Base-by-base conservation (phyloP, 2,888 invertebrate species). In the Electrophaes corylata region DNA sequence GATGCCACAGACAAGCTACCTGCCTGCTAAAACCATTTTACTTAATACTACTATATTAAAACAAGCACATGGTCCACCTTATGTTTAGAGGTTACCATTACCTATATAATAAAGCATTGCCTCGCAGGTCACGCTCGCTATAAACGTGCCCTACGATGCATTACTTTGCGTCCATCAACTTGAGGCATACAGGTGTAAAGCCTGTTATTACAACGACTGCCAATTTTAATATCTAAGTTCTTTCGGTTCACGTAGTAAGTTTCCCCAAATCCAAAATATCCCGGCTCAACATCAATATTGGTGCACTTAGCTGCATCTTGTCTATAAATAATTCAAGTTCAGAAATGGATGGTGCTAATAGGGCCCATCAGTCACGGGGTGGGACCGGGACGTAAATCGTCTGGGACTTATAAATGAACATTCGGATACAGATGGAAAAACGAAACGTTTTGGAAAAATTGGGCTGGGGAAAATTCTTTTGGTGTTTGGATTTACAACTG, bases 331-430 rank as follows among this genome's bases (percentile, higher is more conserved):
- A 85, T 88, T 83, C 86, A 81, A 23, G 48, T 20, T 46, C 60
- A 55, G 70, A 76, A 84, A 84, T 81, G 73, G 82, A 88, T 87
- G 65, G 78, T 66, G 73, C 70, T 84, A 86, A 88, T 85, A 86
- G 78, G 61, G 60, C 57, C 76, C 72, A 88, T 89, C 83, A 75
- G 72, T 89, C 88, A 85, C 79, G 49, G 64, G 50, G 47, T 60
- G 70, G 75, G 47, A 50, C 55, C 18, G 31, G 54, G 71, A 72
- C 81, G 85, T 87, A 87, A 88, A 89, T 88, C 87, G 86, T 86
- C 86, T 84, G 83, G 80, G 78, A 85, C 83, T 83, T 83, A 84
- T 81, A 80, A 81, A 80, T 81, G 79, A 53, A 40, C 41, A 44
- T 54, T 16, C 47, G 46, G 37, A 55, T 50, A 43, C 37, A 19